Base-by-base conservation (phyloP, 2,888 invertebrate species). In the Cataglyphis altisquamis region DNA sequence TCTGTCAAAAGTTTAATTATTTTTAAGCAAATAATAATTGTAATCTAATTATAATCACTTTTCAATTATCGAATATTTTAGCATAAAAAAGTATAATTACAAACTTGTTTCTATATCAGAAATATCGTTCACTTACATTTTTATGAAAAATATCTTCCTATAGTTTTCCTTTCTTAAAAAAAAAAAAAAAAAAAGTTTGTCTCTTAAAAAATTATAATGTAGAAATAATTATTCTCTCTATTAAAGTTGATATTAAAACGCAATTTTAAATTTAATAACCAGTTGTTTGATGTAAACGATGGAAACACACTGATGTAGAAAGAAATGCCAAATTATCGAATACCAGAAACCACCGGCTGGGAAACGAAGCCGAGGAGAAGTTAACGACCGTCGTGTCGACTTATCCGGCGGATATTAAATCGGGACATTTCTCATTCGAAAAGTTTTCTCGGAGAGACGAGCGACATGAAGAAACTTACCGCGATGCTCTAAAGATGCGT, bases 321-420 rank as follows among this genome's bases (percentile, higher is more conserved):
- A 55, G 52, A 60, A 36, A 68, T 67, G 55, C 29, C 52, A 10
- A 52, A 63, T 75, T 66, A 75, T 1, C 25, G 41, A 63, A 63
- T 48, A 12, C 25, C n/a, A 39, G 15, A 57, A 72, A 73, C 45
- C 55, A 36, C 60, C 15, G 45, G 15, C 70, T 52, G 57, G 78
- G 86, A 88, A 90, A 84, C 81, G 86, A 70, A 87, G 70, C 75
- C 83, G 68, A 74, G 73, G 68, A 45, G 80, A 85, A 85, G 77
- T 89, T 91, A 88, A 89, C 85, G 86, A 87, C 74, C 81, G 82
- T 9, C 81, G 62, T 81, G 70, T 66, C 66, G 82, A 72, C 74
- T 88, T 87, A 90, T 87, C 88, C 83, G 82, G 84, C 85, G 90
- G 90, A 91, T 91, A 91, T 92, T 92, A 91, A 90, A 88, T 88